phyloP scores from a whole-genome alignment of 2,797 vertebrate genomes.

The Numenius phaeopus region DNA sequence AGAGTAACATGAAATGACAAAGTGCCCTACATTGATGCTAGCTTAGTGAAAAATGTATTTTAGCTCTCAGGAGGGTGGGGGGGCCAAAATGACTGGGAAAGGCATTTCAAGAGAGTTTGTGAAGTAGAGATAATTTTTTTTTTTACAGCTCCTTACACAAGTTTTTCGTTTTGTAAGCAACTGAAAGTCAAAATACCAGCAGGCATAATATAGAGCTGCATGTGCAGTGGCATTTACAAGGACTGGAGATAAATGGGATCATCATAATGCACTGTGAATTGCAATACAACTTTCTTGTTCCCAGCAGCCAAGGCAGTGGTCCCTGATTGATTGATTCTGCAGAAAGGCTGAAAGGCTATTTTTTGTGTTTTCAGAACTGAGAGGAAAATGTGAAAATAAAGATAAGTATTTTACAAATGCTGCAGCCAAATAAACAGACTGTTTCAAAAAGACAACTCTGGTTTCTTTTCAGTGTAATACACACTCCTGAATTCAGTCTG shows the following conservation, averaged over 20 bases:
- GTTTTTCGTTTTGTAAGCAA: background rate
- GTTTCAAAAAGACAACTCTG: background rate
- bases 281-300: background rate
- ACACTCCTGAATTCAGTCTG: background rate
- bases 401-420: slow-evolving; percentile 78
- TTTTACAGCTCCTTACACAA: background rate
- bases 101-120: background rate
- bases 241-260: slow-evolving; percentile 55
- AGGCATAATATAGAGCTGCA: slow-evolving; percentile 15
- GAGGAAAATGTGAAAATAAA: slow-evolving; percentile 48
- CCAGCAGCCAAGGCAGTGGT: background rate
- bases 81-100: background rate
- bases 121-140: background rate
- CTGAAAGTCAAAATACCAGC: slow-evolving; percentile 2
- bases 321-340: slow-evolving; percentile 12
- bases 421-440: slow-evolving; percentile 28
- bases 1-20: background rate
- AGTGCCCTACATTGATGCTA: background rate
- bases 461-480: background rate
- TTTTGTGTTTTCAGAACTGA: slow-evolving; percentile 29
- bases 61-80: background rate
- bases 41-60: slow-evolving; percentile 2
- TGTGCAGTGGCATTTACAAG: background rate
- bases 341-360: slow-evolving; percentile 19
- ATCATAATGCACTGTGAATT: slow-evolving; percentile 50